Evolutionary conservation across 2,113 vertebrate species (phyloP), one percentile per base, ranked within the genome.

Genomic region (Tenrec ecaudatus): DNA sequence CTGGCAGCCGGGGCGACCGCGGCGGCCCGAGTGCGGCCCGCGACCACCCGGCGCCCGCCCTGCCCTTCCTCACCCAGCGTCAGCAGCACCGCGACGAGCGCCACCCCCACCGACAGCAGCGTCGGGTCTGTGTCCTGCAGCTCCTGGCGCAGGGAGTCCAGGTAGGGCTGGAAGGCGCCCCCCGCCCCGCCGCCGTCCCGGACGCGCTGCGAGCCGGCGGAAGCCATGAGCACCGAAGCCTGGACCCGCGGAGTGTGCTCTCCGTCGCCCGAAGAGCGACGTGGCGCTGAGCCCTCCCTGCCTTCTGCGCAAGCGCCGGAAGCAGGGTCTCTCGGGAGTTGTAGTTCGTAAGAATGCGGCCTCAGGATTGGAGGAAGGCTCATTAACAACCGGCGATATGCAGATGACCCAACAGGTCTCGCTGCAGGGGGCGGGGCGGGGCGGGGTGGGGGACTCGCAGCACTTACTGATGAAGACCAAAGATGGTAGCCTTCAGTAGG

Each of bases 81-180:
- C 80, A 98, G 2, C 90, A 96, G 94, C 43, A 98, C 97, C 1
- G 8, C 96, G 6, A 98, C 4, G 31, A 98, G 29, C 2, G 98
- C 97, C 90, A 96, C 40, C 10, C 94, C 90, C 1, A 97, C 95
- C 0, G 98, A 98, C 36, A 98, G 69, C 27, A 97, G 31, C 4
- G 97, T 94, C 0, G 97, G 97, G 6, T 96, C 98, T 0, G 85
- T 86, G 71, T 79, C 94, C 91, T 94, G 94, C 25, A 98, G 92
- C 83, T 98, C 98, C 90, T 95, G 96, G 69, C 92, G 93, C 93
- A 98, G 92, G 20, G 94, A 96, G 66, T 96, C 98, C 78, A 98
- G 80, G 57, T 97, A 96, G 8, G 95, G 96, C n/a, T 98, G 97
- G 95, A 97, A 82, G 14, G 47, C 3, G 2, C 90, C 95, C 12